Percentiles rank a stretch among this genome's conserved stretches.
Conservation (phyloP, 2,888 invertebrate genomes). For the Trissolcus brochymenae region DNA sequence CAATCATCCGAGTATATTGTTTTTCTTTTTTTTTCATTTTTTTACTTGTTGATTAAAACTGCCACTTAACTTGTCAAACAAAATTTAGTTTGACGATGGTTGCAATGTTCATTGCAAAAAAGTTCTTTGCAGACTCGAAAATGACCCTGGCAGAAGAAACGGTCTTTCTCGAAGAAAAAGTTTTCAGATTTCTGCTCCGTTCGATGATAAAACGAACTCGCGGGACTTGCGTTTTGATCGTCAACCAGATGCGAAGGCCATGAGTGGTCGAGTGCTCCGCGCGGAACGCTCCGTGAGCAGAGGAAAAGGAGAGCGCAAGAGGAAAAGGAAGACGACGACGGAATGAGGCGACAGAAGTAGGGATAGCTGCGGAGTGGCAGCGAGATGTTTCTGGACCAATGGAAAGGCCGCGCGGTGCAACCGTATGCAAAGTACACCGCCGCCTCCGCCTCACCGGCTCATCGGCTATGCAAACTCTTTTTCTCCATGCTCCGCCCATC, state of each 20-base stretch:
- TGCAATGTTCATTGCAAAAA: too few relatives aligned
- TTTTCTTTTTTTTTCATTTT: too few relatives aligned
- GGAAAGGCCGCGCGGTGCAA: conserved; percentile 67
- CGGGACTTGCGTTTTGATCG: conserved; percentile 52
- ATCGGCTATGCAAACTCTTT: conserved; percentile 57
- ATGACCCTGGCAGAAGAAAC: too few relatives aligned
- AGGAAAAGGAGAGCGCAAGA: conserved; percentile 52
- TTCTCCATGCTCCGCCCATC: conserved; percentile 53
- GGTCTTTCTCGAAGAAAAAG: too few relatives aligned
- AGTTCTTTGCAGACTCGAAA: too few relatives aligned
- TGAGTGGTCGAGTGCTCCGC: conserved; percentile 43
- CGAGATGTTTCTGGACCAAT: conserved; percentile 71
- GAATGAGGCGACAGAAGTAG: conserved; percentile 56
- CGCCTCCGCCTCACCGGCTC: conserved; percentile 57
- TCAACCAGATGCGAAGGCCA: conserved; percentile 46
- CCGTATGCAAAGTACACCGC: conserved; percentile 72
- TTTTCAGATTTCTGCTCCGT: not conserved
- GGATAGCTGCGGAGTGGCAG: conserved; percentile 47
- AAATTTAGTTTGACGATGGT: too few relatives aligned
- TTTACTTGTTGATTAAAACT: too few relatives aligned
- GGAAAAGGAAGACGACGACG: conserved; percentile 55
- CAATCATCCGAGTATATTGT: too few relatives aligned
- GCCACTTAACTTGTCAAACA: too few relatives aligned
- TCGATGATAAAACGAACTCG: conserved; percentile 35
- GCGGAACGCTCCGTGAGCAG: conserved; percentile 39